Conservation (phyloP, 2,888 invertebrate genomes). For the Lasius fuliginosus region DNA sequence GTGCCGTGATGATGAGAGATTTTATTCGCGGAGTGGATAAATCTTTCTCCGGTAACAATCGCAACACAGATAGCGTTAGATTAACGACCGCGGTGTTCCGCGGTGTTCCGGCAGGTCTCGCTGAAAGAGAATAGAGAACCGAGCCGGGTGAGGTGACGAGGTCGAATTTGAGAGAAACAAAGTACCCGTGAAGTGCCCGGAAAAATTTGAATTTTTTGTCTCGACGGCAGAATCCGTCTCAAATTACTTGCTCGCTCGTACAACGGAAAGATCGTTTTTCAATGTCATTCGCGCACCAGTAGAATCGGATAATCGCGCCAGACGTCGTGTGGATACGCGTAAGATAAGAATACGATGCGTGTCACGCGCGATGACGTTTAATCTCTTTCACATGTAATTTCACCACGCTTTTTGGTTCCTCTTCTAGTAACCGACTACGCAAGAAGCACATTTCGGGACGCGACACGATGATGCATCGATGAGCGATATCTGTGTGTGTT, state of each 20-base stretch:
- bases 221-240: not conserved
- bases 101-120: not conserved
- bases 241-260: constrained; percentile 18
- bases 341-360: not conserved
- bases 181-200: not conserved
- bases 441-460: constrained; percentile 27
- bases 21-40: constrained; percentile 62
- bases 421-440: constrained; percentile 4
- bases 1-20: constrained; percentile 59
- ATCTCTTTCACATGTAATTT: constrained; percentile 15
- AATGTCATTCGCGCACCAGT: too few species aligned
- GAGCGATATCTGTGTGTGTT: not conserved
- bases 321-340: too few species aligned
- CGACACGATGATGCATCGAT: not conserved
- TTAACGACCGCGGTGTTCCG: constrained; percentile 53
- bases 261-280: constrained; percentile 1
- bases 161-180: not conserved
- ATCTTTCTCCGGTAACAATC: constrained; percentile 59
- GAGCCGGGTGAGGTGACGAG: not conserved
- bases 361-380: not conserved
- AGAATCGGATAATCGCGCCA: not conserved
- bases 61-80: constrained; percentile 53
- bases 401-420: not conserved
- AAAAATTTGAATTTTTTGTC: constrained; percentile 7
- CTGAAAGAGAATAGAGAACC: not conserved